Conservation (phyloP, 2,888 invertebrate genomes). For the Metacarcinus magister region DNA sequence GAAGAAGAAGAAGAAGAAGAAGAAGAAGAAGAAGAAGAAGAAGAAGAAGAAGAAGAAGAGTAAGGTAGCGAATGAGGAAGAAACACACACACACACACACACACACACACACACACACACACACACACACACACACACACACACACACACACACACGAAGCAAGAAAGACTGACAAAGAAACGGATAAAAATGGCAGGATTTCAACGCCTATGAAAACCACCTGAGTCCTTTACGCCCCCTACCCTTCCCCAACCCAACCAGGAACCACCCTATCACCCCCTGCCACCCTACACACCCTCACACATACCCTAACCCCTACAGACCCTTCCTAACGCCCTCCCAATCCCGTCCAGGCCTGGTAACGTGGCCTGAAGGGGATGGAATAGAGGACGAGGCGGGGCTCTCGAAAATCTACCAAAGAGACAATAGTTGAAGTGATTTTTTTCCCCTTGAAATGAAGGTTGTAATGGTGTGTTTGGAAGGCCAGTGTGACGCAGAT, state of each 20-base stretch:
- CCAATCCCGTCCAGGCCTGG: not conserved
- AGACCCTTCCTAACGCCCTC: not conserved
- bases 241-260: not conserved
- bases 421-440: not conserved
- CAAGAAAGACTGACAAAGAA: not conserved
- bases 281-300: not conserved
- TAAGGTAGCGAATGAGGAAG: no score
- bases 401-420: not conserved
- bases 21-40: not conserved
- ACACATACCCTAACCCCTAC: no score
- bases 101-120: no score
- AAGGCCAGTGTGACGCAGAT: not conserved
- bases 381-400: not conserved
- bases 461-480: not conserved
- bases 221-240: not conserved
- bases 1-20: not conserved
- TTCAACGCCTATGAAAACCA: not conserved
- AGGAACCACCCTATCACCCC: not conserved
- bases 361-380: no score
- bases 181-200: not conserved
- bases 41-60: not conserved
- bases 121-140: no score
- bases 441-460: not conserved
- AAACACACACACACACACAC: no score
- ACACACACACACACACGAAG: no score